phyloP scores from a whole-genome alignment of 64 coral and sea anemone genomes.

The Montipora sp. region DNA sequence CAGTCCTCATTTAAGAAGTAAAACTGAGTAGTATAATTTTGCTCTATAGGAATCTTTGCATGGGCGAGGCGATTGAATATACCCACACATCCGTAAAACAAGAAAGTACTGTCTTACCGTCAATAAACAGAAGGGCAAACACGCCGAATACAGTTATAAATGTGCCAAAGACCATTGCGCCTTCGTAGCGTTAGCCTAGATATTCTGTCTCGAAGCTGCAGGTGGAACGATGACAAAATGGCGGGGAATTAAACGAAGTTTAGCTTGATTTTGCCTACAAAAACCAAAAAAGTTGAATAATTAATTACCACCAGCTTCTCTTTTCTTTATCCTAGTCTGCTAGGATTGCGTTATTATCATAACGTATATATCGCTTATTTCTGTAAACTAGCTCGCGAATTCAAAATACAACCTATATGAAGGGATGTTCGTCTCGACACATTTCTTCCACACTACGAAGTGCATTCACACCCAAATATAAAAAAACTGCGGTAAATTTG shows the following conservation, averaged over 20 bases:
- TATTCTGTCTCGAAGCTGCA: not conserved
- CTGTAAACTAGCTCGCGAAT: not conserved
- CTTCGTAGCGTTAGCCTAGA: not conserved
- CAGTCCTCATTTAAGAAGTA: not conserved
- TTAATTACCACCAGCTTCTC: conserved; percentile 49
- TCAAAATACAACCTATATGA: not conserved
- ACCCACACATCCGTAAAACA: not conserved
- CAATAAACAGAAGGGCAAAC: not conserved
- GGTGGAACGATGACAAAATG: conserved; percentile 1
- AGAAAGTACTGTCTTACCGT: not conserved
- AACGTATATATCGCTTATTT: not conserved
- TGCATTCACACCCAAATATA: not conserved
- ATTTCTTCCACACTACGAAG: not conserved
- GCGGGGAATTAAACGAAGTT: not conserved
- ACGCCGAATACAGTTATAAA: not conserved
- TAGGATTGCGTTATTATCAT: conserved; percentile 1
- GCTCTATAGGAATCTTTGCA: no score
- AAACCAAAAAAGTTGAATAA: conserved; percentile 48
- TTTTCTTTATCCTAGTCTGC: conserved; percentile 15
- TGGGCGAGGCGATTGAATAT: no score
- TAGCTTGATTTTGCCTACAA: conserved; percentile 41
- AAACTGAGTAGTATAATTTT: no score
- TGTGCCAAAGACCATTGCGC: not conserved
- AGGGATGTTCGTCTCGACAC: not conserved
- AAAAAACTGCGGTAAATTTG: not conserved